Base-by-base conservation (phyloP, 2,797 vertebrate genomes). In the Paedocypris micromegethes region DNA sequence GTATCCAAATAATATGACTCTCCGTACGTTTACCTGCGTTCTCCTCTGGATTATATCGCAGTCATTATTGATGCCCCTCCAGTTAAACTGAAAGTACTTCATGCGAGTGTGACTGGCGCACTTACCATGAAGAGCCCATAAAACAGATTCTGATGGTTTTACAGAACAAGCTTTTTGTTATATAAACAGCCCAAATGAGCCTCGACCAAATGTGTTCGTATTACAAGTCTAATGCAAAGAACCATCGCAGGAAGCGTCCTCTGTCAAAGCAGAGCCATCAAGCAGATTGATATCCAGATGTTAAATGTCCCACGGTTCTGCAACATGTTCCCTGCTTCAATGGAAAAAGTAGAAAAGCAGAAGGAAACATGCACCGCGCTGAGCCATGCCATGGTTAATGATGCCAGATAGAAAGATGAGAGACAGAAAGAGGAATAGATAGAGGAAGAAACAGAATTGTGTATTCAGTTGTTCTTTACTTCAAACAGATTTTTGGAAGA, bases 251-350 rank as follows among this genome's bases (percentile, higher is more conserved):
- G 60, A 64, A 70, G 50, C 53, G 46, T 70, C 60, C 41, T 58
- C 68, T 62, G 68, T 70, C 68, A 70, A 64, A 64, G 46, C 60
- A 51, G 53, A 61, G 64, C 6, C 60, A 64, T 70, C 60, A 70
- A 57, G 60, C 68, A 64, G 68, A 70, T 70, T 70, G 68, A 70
- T 70, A 63, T 64, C 68, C 68, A 70, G 68, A 63, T 70, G 68
- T 70, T 70, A 56, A 70, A 70, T 70, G 68, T 70, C 53, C 68
- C 68, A 64, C 60, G 47, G 68, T 70, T 64, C 68, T 70, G 68
- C 68, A 70, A 70, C 68, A 70, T 70, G 60, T 64, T 70, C 64
- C 53, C 64, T 70, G 68, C 68, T 70, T 70, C 68, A 64, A 3
- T 64, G 47, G 46, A 50, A 63, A 60, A 57, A 37, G 41, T 5